phyloP scores from a whole-genome alignment of 23 tunicate genomes.

The Halocynthia roretzi region DNA sequence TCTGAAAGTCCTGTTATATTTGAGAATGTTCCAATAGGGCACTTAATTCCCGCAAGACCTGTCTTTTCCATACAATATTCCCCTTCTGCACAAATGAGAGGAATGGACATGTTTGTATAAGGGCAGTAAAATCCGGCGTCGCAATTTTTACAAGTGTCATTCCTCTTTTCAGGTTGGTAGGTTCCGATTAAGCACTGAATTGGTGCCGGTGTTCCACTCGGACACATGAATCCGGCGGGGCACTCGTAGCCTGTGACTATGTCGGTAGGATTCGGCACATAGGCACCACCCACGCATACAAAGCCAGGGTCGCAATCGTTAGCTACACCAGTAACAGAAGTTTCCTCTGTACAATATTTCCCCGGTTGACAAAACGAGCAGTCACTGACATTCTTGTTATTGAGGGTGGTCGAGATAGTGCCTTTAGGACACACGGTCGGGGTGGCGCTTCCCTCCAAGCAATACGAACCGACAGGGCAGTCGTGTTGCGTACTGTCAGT shows the following conservation, averaged over 20 bases:
- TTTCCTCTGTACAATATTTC: slow-evolving; percentile 43
- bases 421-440: slow-evolving; percentile 71
- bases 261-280: slow-evolving; percentile 50
- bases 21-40: slow-evolving; percentile 69
- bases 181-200: slow-evolving; percentile 29
- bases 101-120: slow-evolving; percentile 22
- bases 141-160: slow-evolving; percentile 46
- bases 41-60: neutral
- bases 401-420: slow-evolving; percentile 16
- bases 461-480: slow-evolving; percentile 63
- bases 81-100: slow-evolving; percentile 61
- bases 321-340: slow-evolving; percentile 20
- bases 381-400: slow-evolving; percentile 22
- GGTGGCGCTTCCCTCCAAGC: slow-evolving; percentile 39
- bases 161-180: slow-evolving; percentile 45
- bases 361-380: slow-evolving; percentile 62
- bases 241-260: slow-evolving; percentile 58
- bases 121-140: slow-evolving; percentile 60
- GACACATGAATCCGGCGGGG: slow-evolving; percentile 63
- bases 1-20: slow-evolving; percentile 26
- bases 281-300: slow-evolving; percentile 76
- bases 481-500: slow-evolving; percentile 16
- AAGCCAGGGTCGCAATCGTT: slow-evolving; percentile 46
- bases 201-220: slow-evolving; percentile 19
- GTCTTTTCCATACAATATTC: slow-evolving; percentile 49